Evolutionary conservation across 2,797 vertebrate genomes (phyloP), one percentile per base, ranked within the genome.

Genomic region (Sebastes nivosus): DNA sequence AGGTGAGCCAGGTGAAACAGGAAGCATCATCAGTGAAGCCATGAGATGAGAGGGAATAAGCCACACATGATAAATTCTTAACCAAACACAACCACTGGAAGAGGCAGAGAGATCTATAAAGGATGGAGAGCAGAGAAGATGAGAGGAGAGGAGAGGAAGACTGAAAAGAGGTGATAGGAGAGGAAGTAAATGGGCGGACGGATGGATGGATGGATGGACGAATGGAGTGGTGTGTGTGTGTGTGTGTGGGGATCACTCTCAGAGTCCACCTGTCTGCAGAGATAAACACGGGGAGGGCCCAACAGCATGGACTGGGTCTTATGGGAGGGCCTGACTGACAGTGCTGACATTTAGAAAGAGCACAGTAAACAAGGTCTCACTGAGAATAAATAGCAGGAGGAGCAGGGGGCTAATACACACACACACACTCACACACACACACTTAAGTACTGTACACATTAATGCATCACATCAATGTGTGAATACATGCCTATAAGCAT

Each of bases 271-370:
- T 94, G 94, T 93, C 90, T 86, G 81, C 77, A 81, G 83, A 92
- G 94, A 95, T 95, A 95, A 95, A 94, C 90, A 85, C 59, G 79
- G 81, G 88, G 85, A 91, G 86, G 89, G 84, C 83, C 82, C 87
- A 66, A 64, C 81, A 87, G 92, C 87, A 88, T 72, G 55, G 86
- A 89, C 76, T 42, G 78, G 67, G 86, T 77, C 89, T 91, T 93
- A 91, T 88, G 88, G 83, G 85, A 90, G 75, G 82, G 76, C 87
- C 81, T 95, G 95, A 96, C 78, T 94, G 96, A 94, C 95, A 94
- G 91, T 65, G 77, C 87, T 95, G 95, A 95, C 95, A 96, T 96
- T 96, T 95, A 83, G 90, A 93, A 91, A 94, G 91, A 93, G 92
- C 91, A 92, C 86, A 90, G 90, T 94, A 94, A 94, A 95, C 94